Evolutionary conservation across 2,113 vertebrate species (phyloP).

Genomic region (Cryptomyrus ogoouensis): DNA sequence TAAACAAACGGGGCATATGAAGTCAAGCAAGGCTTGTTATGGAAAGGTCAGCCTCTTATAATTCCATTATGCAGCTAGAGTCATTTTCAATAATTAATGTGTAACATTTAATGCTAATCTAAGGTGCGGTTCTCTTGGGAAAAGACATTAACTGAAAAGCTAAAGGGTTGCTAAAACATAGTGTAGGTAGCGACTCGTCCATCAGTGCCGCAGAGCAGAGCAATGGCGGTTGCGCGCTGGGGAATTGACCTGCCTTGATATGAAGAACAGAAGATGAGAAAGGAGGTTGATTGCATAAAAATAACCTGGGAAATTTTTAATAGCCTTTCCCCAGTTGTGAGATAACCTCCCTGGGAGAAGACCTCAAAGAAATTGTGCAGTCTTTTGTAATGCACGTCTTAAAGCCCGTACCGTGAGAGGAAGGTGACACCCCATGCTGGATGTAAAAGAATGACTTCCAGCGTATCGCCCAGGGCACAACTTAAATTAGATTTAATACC

Average conservation of each 20-base stretch:
- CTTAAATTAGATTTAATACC: constrained; percentile 29
- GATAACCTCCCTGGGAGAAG: constrained; percentile 36
- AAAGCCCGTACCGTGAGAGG: constrained; percentile 18
- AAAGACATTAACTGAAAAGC: neutral
- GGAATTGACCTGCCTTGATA: constrained; percentile 13
- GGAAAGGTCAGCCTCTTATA: constrained; percentile 7
- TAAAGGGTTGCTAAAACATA: neutral
- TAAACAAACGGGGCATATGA: neutral
- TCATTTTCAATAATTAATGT: constrained; percentile 12
- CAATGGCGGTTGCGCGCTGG: neutral
- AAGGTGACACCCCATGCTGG: constrained; percentile 15
- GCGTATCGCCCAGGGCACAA: constrained; percentile 25
- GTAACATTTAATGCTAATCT: neutral
- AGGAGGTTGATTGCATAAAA: constrained; percentile 37
- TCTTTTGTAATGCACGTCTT: constrained; percentile 38
- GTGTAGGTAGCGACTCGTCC: neutral
- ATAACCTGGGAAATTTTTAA: constrained; percentile 37
- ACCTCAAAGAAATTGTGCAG: constrained; percentile 32
- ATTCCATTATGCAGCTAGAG: neutral
- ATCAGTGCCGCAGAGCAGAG: neutral
- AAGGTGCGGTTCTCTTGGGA: neutral
- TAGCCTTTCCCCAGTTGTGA: constrained; percentile 32
- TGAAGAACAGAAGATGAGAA: constrained; percentile 26
- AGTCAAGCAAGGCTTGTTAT: constrained; percentile 11
- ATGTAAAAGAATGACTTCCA: constrained; percentile 27